Conservation (phyloP, 2,797 vertebrate species). For the Pangasius djambal region DNA sequence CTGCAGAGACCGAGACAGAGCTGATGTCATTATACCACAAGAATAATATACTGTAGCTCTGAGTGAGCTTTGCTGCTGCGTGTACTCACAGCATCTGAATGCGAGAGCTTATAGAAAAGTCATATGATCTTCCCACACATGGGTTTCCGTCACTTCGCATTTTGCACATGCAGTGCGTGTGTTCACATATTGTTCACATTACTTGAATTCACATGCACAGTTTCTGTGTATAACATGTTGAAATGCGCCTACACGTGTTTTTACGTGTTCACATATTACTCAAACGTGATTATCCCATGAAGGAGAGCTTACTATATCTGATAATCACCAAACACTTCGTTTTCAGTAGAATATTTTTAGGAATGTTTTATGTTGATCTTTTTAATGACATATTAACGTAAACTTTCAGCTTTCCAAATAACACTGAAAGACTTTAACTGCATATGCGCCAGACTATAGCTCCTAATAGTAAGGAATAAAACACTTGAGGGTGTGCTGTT, state of each 20-base stretch:
- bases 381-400: background rate
- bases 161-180: background rate
- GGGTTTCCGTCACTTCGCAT: background rate
- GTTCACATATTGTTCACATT: background rate
- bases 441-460: background rate
- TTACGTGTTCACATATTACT: background rate
- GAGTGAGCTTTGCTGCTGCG: background rate
- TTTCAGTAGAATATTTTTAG: background rate
- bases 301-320: background rate
- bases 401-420: background rate
- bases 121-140: background rate
- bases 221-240: background rate
- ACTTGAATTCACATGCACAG: background rate
- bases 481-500: background rate
- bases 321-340: background rate
- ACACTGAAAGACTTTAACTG: background rate
- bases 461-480: background rate
- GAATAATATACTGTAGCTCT: slow-evolving; percentile 10
- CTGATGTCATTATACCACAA: slow-evolving; percentile 24
- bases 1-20: slow-evolving; percentile 18
- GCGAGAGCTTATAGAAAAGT: background rate
- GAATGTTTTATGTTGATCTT: background rate
- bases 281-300: background rate
- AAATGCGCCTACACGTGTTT: background rate
- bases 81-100: background rate